These are phyloP conservation scores for Monochamus saltuarius DNA, from an alignment of 1,140 invertebrate species.

Conservation along the genomic window DNA sequence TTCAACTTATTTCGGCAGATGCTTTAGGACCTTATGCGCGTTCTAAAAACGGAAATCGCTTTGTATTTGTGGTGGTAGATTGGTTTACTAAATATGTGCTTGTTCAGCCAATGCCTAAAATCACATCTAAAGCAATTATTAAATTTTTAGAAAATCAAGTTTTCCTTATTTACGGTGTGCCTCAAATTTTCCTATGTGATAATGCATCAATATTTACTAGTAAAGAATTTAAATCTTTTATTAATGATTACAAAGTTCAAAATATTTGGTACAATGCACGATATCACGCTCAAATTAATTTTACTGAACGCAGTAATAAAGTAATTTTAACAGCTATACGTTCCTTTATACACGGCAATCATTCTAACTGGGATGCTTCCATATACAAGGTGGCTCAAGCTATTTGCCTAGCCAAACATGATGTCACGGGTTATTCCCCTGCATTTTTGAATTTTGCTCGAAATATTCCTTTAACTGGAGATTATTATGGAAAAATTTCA, in stretches of 20 bases:
- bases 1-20: constrained; percentile 23
- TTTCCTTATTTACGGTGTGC: constrained; percentile 28
- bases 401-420: constrained; percentile 24
- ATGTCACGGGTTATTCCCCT: constrained; percentile 15
- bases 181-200: constrained; percentile 19
- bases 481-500: constrained; percentile 22
- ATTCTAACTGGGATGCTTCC: constrained; percentile 21
- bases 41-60: constrained; percentile 23
- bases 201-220: constrained; percentile 16
- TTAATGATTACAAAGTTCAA: constrained; percentile 20
- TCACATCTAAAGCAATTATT: constrained; percentile 12
- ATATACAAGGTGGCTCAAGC: constrained; percentile 17
- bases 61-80: constrained; percentile 20
- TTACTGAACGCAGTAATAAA: constrained; percentile 26
- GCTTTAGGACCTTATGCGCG: constrained; percentile 29
- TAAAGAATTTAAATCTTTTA: constrained; percentile 20
- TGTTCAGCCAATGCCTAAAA: constrained; percentile 23
- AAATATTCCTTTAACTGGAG: constrained; percentile 12
- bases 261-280: constrained; percentile 18
- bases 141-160: constrained; percentile 31
- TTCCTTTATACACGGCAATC: constrained; percentile 22
- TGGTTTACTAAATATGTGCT: constrained; percentile 29
- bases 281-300: constrained; percentile 24
- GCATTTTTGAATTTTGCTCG: constrained; percentile 15
- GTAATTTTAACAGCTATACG: constrained; percentile 24